Conservation (phyloP, 1,140 invertebrate genomes). For the Catajapyx aquilonaris region DNA sequence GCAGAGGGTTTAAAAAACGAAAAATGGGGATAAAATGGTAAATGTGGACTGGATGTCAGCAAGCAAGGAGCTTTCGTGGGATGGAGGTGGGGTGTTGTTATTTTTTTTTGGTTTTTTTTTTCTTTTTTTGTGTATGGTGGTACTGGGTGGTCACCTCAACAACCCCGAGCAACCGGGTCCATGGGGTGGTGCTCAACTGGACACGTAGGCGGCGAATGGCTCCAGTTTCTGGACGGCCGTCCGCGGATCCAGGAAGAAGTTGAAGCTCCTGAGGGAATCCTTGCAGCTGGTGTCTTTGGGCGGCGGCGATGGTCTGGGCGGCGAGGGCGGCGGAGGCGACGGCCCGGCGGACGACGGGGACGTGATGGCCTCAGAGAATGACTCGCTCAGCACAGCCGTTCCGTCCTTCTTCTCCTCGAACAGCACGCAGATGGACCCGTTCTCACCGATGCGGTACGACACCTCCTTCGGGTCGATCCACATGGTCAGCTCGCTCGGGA, state of each 20-base stretch:
- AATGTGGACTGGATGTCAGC: no score
- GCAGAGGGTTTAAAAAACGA: no score
- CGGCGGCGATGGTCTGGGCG: background rate
- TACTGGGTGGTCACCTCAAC: no score
- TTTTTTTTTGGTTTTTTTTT: no score
- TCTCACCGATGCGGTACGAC: constrained; percentile 42
- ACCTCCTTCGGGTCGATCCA: constrained; percentile 47
- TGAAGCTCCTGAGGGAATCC: constrained; percentile 12
- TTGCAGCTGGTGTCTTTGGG: constrained; percentile 11
- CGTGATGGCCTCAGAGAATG: background rate
- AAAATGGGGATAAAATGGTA: no score
- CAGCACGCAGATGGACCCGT: constrained; percentile 42
- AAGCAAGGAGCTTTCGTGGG: no score
- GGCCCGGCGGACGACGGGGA: background rate
- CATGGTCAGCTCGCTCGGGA: constrained; percentile 41
- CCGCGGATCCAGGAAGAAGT: constrained; percentile 14
- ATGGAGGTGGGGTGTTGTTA: no score
- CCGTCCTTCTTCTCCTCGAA: constrained; percentile 22
- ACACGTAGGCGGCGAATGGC: constrained; percentile 15
- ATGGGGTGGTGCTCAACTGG: constrained; percentile 17
- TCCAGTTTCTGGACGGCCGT: constrained; percentile 8
- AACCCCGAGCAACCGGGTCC: no score
- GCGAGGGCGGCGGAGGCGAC: background rate
- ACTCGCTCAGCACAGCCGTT: background rate
- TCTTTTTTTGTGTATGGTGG: no score